phyloP scores from a whole-genome alignment of 1,140 invertebrate genomes.

The Drosophila dunni region DNA sequence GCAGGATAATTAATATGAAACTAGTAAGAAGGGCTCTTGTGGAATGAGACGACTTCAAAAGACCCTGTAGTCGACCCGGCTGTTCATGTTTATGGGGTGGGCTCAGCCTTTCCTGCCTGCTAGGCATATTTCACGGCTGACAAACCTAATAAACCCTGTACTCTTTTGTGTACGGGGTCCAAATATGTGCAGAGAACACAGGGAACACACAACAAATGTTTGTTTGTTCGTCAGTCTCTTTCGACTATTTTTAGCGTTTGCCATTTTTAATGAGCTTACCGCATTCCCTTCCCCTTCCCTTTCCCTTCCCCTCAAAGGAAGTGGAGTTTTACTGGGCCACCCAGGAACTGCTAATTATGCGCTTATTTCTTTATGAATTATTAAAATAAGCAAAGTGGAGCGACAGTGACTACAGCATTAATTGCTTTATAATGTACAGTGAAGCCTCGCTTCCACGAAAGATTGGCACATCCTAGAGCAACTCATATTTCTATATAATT shows the following conservation, averaged over 20 bases:
- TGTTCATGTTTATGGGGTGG: no score
- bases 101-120: no score
- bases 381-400: constrained; percentile 75
- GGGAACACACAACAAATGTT: constrained; percentile 55
- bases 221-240: constrained; percentile 38
- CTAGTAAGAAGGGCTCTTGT: no score
- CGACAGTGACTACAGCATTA: constrained; percentile 58
- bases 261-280: constrained; percentile 68
- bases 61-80: no score
- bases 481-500: constrained; percentile 82
- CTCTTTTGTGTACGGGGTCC: no score
- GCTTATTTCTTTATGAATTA: constrained; percentile 75
- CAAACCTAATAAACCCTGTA: no score
- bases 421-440: constrained; percentile 75
- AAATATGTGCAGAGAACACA: constrained; percentile 55
- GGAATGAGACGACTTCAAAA: no score
- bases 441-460: constrained; percentile 15
- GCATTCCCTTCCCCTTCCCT: neutral
- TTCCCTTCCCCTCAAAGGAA: neutral
- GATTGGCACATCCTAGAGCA: neutral
- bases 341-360: constrained; percentile 70
- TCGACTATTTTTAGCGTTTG: constrained; percentile 72
- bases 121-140: no score
- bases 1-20: constrained; percentile 80
- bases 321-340: constrained; percentile 45